A percentile compares a stretch with the other conserved stretches of the same genome.
phyloP scores from a whole-genome alignment of 2,113 vertebrate genomes.

The Bubo scandiacus region DNA sequence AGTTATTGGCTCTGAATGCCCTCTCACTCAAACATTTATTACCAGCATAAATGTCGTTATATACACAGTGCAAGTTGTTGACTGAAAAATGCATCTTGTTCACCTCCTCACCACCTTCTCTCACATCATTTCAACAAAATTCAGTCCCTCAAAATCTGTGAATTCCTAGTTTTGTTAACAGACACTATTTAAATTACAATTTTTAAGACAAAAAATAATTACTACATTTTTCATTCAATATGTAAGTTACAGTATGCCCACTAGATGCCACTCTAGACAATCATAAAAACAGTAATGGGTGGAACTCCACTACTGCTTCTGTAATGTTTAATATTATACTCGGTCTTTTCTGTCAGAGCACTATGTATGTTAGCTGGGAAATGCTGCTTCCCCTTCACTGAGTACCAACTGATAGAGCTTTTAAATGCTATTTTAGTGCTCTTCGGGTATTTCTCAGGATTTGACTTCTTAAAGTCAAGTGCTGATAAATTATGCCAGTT shows the following conservation, averaged over 20 bases:
- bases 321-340: background rate
- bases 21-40: background rate
- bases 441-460: background rate
- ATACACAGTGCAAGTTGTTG: background rate
- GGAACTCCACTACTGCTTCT: background rate
- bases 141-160: background rate
- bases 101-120: background rate
- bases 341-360: background rate
- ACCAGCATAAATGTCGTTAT: background rate
- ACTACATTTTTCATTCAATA: fast-evolving
- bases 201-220: background rate
- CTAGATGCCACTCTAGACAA: slow-evolving; percentile 25
- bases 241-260: background rate
- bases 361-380: background rate
- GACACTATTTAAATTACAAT: background rate
- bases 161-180: background rate
- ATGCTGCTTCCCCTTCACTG: background rate
- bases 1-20: background rate
- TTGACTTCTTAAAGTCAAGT: background rate
- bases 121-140: background rate
- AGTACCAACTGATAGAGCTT: background rate
- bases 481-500: background rate
- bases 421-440: background rate
- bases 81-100: background rate
- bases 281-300: background rate